phyloP scores from a whole-genome alignment of 2,888 invertebrate species.

The Tetragonula carbonaria region DNA sequence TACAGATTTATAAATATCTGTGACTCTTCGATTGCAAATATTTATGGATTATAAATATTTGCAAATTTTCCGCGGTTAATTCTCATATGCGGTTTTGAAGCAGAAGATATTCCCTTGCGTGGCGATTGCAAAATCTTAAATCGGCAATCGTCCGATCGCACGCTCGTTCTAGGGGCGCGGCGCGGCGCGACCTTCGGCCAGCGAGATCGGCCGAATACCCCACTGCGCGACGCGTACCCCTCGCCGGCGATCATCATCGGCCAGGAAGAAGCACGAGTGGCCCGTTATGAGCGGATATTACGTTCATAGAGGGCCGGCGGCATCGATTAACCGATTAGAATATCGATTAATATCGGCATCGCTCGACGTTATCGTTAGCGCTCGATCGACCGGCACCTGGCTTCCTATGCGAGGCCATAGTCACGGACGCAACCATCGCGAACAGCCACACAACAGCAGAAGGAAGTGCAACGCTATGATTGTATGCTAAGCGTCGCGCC shows the following conservation, averaged over 20 bases:
- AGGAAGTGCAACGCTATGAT: constrained; percentile 53
- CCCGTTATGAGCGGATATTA: constrained; percentile 79
- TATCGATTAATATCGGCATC: constrained; percentile 79
- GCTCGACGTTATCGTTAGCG: constrained; percentile 60
- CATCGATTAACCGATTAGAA: constrained; percentile 78
- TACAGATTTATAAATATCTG: no score
- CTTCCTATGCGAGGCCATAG: constrained; percentile 40
- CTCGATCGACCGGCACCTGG: constrained; percentile 54
- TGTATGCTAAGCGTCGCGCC: constrained; percentile 61
- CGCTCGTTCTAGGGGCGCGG: no score
- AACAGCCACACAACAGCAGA: constrained; percentile 36
- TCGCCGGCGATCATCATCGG: constrained; percentile 59
- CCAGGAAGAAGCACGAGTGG: constrained; percentile 61
- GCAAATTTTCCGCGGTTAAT: no score
- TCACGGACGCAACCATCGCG: constrained; percentile 18
- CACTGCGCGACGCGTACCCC: no score
- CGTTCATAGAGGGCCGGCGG: constrained; percentile 74
- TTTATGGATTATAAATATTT: no score
- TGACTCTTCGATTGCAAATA: no score
- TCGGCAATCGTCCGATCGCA: no score
- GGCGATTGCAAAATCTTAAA: no score
- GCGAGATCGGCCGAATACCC: no score
- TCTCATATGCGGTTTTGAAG: no score
- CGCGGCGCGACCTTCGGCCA: no score
- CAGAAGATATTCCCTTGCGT: no score